Conservation (phyloP, 1,140 invertebrate species). For the Drosophila pseudoananassae region DNA sequence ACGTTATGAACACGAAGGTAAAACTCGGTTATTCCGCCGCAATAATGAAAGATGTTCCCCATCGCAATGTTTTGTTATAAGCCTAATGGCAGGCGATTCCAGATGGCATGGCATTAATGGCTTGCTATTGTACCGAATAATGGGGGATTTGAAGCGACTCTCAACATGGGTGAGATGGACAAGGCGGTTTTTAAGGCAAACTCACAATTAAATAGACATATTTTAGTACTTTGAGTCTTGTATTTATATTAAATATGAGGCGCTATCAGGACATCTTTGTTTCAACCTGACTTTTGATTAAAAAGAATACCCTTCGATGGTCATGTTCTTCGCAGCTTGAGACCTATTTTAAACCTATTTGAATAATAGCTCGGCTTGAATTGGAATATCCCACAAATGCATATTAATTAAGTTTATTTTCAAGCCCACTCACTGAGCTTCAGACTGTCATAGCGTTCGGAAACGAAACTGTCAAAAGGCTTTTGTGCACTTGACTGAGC, state of each 20-base stretch:
- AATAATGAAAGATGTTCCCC: conserved; percentile 36
- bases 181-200: background rate
- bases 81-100: conserved; percentile 26
- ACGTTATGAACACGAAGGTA: conserved; percentile 69
- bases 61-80: conserved; percentile 9
- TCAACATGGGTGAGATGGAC: background rate
- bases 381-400: conserved; percentile 7
- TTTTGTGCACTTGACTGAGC: conserved; percentile 33
- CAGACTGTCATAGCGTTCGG: conserved; percentile 12
- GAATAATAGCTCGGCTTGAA: background rate
- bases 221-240: background rate
- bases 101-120: conserved; percentile 37
- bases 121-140: conserved; percentile 9
- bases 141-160: background rate
- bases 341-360: background rate
- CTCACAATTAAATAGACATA: background rate
- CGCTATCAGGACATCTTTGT: background rate
- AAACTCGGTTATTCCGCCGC: conserved; percentile 27
- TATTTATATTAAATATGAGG: background rate
- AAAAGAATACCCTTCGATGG: background rate
- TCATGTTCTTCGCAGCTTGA: too few relatives aligned
- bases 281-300: background rate
- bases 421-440: conserved; percentile 17
- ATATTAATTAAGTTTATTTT: conserved; percentile 13
- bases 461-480: conserved; percentile 38